A percentile compares a stretch with the other conserved stretches of the same genome.
phyloP scores from a whole-genome alignment of 2,113 vertebrate species.

The Poecilia latipinna region DNA sequence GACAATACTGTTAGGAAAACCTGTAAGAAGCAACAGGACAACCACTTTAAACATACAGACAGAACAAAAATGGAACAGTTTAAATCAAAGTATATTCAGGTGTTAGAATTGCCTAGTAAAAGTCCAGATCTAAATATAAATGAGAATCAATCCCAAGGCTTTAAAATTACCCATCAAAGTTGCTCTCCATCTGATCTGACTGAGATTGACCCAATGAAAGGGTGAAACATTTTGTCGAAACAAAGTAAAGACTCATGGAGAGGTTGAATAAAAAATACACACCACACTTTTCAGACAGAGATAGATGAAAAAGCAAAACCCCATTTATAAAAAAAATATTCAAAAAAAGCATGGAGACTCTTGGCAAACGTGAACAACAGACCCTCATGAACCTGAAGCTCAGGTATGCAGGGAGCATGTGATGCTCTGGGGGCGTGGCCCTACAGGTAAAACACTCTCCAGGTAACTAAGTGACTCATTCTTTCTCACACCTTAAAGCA shows the following conservation, averaged over 20 bases:
- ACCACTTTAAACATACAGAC: no score
- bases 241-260: no score
- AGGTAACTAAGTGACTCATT: slow-evolving; percentile 69
- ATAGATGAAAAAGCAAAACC: not conserved
- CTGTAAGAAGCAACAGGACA: no score
- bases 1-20: no score
- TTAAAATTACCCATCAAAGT: not conserved
- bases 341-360: slow-evolving; percentile 29
- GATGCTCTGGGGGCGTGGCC: slow-evolving; percentile 70
- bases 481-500: slow-evolving; percentile 63
- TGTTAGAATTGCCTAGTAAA: no score
- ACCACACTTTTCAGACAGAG: not conserved
- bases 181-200: not conserved
- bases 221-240: not conserved
- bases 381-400: slow-evolving; percentile 40
- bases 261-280: not conserved
- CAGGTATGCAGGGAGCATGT: slow-evolving; percentile 67
- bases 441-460: slow-evolving; percentile 50
- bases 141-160: not conserved
- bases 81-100: no score
- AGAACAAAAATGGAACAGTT: no score
- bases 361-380: slow-evolving; percentile 55
- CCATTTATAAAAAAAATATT: not conserved
- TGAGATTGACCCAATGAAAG: not conserved
- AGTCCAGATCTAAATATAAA: not conserved